Percentiles rank a stretch among this genome's conserved stretches.
Evolutionary conservation across 2,888 invertebrate species (phyloP).

Genomic region (Shargacucullia verbasci): DNA sequence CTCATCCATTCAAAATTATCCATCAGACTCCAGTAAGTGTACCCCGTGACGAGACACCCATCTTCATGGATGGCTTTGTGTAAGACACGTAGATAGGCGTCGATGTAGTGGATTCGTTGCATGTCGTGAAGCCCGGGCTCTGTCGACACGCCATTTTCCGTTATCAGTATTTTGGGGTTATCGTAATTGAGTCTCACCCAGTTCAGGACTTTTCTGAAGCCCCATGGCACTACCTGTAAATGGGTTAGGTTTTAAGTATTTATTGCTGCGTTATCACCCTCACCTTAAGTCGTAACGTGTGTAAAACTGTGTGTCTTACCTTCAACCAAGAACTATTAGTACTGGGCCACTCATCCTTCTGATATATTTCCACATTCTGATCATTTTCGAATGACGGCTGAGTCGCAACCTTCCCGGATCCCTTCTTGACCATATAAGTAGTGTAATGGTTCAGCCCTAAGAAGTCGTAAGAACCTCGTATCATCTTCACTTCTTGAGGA

Average conservation of each 20-base stretch:
- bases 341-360: constrained; percentile 85
- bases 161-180: constrained; percentile 88
- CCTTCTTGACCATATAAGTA: constrained; percentile 80
- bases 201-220: constrained; percentile 90
- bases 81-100: constrained; percentile 82
- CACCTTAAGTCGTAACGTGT: no score
- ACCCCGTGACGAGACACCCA: constrained; percentile 90
- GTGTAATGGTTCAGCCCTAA: constrained; percentile 94
- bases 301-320: constrained; percentile 62
- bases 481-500: constrained; percentile 87
- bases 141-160: constrained; percentile 90
- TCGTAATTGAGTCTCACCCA: constrained; percentile 90
- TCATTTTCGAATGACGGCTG: constrained; percentile 79
- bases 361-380: constrained; percentile 69
- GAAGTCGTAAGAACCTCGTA: constrained; percentile 91
- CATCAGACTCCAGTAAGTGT: constrained; percentile 93
- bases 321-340: constrained; percentile 85
- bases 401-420: constrained; percentile 56
- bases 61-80: constrained; percentile 86
- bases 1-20: constrained; percentile 95
- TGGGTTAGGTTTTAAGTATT: no score
- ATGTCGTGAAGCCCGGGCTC: constrained; percentile 79
- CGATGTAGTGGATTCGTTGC: constrained; percentile 86
- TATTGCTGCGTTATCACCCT: no score
- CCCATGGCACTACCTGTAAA: constrained; percentile 90